These are phyloP conservation scores for Ommatoiulus sabulosus DNA, from an alignment of 2,888 invertebrate species.

Conservation along the genomic window DNA sequence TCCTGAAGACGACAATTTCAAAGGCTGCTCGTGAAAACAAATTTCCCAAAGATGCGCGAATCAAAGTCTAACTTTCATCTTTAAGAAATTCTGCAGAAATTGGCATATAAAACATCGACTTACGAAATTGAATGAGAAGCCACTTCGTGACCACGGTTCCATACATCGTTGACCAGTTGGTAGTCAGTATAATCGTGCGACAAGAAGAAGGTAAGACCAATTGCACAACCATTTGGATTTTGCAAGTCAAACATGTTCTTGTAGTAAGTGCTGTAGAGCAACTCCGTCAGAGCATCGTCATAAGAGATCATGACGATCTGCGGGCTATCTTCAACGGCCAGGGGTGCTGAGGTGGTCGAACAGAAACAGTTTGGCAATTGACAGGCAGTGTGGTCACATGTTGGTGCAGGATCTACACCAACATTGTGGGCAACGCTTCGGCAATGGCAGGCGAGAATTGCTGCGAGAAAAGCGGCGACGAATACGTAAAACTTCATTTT, in stretches of 20 bases:
- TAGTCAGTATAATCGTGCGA: conserved; percentile 60
- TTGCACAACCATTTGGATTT: conserved; percentile 61
- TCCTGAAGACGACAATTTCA: no score
- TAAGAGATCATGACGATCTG: conserved; percentile 64
- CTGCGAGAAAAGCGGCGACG: neutral
- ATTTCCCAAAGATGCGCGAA: neutral
- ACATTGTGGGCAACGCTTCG: neutral
- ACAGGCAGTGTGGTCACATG: conserved; percentile 69
- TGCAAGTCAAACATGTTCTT: conserved; percentile 54
- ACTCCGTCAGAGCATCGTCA: conserved; percentile 63
- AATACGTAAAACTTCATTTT: neutral
- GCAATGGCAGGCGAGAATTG: neutral
- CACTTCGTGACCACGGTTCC: conserved; percentile 61
- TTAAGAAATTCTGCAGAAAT: no score
- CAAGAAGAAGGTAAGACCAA: conserved; percentile 60
- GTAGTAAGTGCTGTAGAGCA: conserved; percentile 60
- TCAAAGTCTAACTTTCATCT: neutral
- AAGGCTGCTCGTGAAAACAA: no score
- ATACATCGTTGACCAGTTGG: conserved; percentile 59
- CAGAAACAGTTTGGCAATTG: conserved; percentile 72
- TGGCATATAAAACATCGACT: conserved; percentile 49
- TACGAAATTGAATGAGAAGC: conserved; percentile 62
- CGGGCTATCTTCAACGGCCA: conserved; percentile 59
- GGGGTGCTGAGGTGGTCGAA: conserved; percentile 66
- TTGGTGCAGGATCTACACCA: conserved; percentile 30